These are phyloP conservation scores for Sebastes variabilis DNA, from an alignment of 2,797 vertebrate genomes.

Conservation along the genomic window DNA sequence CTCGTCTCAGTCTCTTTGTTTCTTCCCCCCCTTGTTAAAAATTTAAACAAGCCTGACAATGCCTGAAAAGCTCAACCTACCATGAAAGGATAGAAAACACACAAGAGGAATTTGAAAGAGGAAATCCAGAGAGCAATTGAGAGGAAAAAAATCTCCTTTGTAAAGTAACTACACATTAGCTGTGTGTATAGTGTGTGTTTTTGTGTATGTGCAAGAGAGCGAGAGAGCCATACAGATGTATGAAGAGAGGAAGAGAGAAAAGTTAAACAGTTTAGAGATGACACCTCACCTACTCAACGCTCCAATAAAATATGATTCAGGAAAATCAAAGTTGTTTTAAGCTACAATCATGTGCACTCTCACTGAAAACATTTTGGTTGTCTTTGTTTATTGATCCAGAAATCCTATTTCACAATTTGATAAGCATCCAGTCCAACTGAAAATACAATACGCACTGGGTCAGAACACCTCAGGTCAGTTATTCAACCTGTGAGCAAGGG, in stretches of 20 bases:
- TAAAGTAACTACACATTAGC: constrained; percentile 36
- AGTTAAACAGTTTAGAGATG: constrained; percentile 3
- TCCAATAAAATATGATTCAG: constrained; percentile 12
- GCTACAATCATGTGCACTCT: background rate
- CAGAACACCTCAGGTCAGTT: constrained; percentile 8
- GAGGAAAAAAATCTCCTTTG: constrained; percentile 1
- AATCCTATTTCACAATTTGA: constrained; percentile 64
- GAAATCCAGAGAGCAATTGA: constrained; percentile 47
- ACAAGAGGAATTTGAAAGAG: constrained; percentile 61
- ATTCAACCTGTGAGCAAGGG: constrained; percentile 5
- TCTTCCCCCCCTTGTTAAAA: constrained; percentile 73
- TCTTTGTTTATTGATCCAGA: constrained; percentile 60
- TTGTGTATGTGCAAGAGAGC: background rate
- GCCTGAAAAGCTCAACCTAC: constrained; percentile 76
- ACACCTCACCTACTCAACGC: constrained; percentile 22
- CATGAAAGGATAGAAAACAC: constrained; percentile 73
- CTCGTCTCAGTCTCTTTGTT: constrained; percentile 71
- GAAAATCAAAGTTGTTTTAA: constrained; percentile 18
- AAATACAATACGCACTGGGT: constrained; percentile 37
- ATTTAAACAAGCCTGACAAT: constrained; percentile 81
- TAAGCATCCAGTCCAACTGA: constrained; percentile 51
- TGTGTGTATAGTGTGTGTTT: background rate
- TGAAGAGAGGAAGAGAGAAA: background rate
- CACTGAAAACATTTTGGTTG: constrained; percentile 11
- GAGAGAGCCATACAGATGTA: background rate